Evolutionary conservation across 1,140 invertebrate genomes (phyloP).

Genomic region (Eciton burchellii): DNA sequence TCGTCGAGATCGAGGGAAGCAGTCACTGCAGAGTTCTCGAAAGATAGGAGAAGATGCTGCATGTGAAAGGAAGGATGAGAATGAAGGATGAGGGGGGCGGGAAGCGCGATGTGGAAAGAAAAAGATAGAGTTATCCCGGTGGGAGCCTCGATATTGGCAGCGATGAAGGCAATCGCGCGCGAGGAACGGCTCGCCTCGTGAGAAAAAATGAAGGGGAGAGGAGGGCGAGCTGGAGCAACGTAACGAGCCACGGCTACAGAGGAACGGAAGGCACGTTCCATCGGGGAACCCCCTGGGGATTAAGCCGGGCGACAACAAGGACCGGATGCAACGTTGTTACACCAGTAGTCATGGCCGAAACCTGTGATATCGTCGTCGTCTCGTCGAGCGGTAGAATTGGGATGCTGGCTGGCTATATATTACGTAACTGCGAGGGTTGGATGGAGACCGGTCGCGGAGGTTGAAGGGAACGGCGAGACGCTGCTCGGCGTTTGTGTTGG

Average conservation of each 20-base stretch:
- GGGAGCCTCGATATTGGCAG: constrained; percentile 48
- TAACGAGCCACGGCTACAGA: constrained; percentile 39
- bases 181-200: not conserved
- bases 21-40: not conserved
- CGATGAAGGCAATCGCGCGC: constrained; percentile 39
- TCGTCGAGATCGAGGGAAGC: not conserved
- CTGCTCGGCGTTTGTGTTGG: constrained; percentile 25
- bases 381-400: constrained; percentile 13
- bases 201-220: not conserved
- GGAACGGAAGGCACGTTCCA: constrained; percentile 35
- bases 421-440: constrained; percentile 12
- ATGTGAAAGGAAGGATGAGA: not conserved
- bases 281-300: constrained; percentile 5
- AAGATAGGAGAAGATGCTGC: too few species aligned
- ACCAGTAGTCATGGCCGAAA: not conserved
- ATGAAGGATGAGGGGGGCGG: constrained; percentile 18
- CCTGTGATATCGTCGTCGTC: constrained; percentile 4
- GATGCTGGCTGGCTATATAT: constrained; percentile 30
- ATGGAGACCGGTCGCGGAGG: not conserved
- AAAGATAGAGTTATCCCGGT: constrained; percentile 36
- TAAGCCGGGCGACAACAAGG: constrained; percentile 35
- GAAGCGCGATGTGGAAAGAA: too few species aligned
- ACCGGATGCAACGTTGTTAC: constrained; percentile 27
- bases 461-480: not conserved
- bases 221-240: not conserved